Evolutionary conservation across 2,797 vertebrate genomes (phyloP).

Genomic region (Aselliscus stoliczkanus): DNA sequence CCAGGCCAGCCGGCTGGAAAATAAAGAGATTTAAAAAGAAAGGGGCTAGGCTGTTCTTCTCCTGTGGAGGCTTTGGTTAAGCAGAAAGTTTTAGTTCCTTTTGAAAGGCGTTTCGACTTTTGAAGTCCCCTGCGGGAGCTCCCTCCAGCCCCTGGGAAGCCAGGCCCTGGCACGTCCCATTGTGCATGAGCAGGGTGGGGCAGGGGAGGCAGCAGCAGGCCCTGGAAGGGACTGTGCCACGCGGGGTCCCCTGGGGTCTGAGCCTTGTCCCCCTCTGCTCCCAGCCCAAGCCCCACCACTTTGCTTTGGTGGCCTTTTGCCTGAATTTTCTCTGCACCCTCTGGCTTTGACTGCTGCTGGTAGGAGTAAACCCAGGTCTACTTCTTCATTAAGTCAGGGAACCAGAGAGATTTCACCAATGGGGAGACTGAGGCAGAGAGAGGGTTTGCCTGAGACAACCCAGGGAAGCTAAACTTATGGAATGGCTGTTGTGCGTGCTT

Average conservation of each 20-base stretch:
- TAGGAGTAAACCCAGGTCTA: neutral
- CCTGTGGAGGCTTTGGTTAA: slow-evolving; percentile 73
- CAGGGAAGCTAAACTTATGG: neutral
- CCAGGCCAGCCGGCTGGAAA: slow-evolving; percentile 76
- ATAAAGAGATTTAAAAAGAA: slow-evolving; percentile 76
- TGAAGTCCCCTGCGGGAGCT: slow-evolving; percentile 73
- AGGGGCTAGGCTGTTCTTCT: slow-evolving; percentile 72
- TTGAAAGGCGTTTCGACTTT: slow-evolving; percentile 73
- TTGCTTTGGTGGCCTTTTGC: neutral
- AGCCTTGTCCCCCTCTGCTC: neutral
- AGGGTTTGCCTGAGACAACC: neutral
- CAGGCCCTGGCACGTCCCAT: slow-evolving; percentile 64
- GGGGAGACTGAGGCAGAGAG: slow-evolving; percentile 46
- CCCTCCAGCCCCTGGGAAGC: slow-evolving; percentile 68
- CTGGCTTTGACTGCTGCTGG: neutral
- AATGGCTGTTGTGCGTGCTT: neutral
- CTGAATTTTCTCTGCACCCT: slow-evolving; percentile 14
- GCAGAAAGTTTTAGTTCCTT: slow-evolving; percentile 75
- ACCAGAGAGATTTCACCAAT: neutral
- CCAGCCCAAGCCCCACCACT: neutral
- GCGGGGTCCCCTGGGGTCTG: neutral
- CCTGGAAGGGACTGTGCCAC: slow-evolving; percentile 27
- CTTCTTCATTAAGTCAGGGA: neutral
- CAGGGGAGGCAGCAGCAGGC: slow-evolving; percentile 35
- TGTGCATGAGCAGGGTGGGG: slow-evolving; percentile 53